Evolutionary conservation across 2,797 vertebrate genomes (phyloP), one percentile per base, ranked within the genome.

Genomic region (Sebastes jordani): DNA sequence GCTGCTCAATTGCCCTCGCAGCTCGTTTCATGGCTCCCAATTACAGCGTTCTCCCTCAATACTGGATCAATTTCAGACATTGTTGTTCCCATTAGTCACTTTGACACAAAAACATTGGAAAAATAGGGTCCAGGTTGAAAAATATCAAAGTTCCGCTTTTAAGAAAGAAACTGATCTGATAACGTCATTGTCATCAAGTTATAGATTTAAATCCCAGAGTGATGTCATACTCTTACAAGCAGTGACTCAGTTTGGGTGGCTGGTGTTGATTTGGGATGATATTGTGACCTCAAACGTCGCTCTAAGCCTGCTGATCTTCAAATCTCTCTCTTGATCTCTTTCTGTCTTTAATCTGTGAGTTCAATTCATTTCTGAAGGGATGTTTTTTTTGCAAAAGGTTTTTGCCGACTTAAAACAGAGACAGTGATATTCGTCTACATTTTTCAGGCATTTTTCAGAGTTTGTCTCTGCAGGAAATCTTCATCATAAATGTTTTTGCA

Each of bases 321-420:
- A 64, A 64, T 74, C 62, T 68, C 78, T 75, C 56, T 30, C 34
- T 54, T 67, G 36, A 58, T 70, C 54, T 73, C 16, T 1, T 46
- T 18, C 30, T 9, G 18, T 14, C n/a, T 81, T 74, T 80, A 25
- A 69, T 82, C 76, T 73, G 16, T 2, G 3, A 61, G n/a, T 52
- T 79, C 22, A 56, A 8, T 58, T 0, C 32, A 68, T 42, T 56
- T 74, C 25, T 46, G 25, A 9, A 18, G 4, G 11, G 2, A 10
- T 14, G 34, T 4, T 14, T 63, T 36, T 49, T 49, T 25, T 27
- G 7, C 22, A 65, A 65, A 55, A 70, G 18, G 8, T 38, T 38
- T 54, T 23, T 23, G 14, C 1, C 1, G 2, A 72, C 6, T 34
- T 14, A 23, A 59, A 62, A 49, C 25, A 46, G 4, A 4, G 18